phyloP scores from a whole-genome alignment of 2,113 vertebrate genomes.

The Aix galericulata region DNA sequence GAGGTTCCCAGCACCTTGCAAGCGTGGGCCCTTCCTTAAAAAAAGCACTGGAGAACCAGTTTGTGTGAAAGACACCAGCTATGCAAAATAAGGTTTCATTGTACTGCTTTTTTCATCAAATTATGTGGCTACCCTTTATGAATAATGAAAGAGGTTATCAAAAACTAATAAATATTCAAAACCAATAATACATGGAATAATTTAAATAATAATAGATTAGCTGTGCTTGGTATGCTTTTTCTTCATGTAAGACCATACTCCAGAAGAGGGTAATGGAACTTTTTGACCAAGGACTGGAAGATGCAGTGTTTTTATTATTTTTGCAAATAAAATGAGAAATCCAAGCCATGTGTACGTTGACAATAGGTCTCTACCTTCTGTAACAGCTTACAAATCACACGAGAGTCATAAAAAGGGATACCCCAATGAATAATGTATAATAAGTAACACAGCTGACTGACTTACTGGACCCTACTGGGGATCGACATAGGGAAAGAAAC shows the following conservation, averaged over 20 bases:
- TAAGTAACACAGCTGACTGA: background rate
- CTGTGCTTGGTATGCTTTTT: constrained; percentile 21
- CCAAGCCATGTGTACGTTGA: background rate
- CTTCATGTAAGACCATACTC: background rate
- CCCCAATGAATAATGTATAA: constrained; percentile 16
- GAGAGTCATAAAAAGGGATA: constrained; percentile 30
- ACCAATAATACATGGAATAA: constrained; percentile 48
- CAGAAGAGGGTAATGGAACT: constrained; percentile 29
- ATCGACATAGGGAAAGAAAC: background rate
- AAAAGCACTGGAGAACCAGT: background rate
- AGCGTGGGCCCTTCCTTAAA: background rate
- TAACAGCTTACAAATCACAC: constrained; percentile 27
- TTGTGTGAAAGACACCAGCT: background rate
- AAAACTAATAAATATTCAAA: constrained; percentile 73
- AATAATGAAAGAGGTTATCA: constrained; percentile 66
- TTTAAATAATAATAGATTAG: constrained; percentile 68
- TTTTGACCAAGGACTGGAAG: constrained; percentile 15
- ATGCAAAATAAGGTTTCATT: constrained; percentile 38
- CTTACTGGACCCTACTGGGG: background rate
- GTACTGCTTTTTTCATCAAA: constrained; percentile 34
- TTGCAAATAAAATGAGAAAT: constrained; percentile 40
- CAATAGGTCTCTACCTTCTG: constrained; percentile 6
- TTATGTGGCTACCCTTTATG: constrained; percentile 27
- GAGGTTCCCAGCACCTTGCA: background rate
- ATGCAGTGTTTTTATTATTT: constrained; percentile 36